These are phyloP conservation scores for Coregonus ussuriensis DNA, from an alignment of 2,797 vertebrate species.

Conservation along the genomic window DNA sequence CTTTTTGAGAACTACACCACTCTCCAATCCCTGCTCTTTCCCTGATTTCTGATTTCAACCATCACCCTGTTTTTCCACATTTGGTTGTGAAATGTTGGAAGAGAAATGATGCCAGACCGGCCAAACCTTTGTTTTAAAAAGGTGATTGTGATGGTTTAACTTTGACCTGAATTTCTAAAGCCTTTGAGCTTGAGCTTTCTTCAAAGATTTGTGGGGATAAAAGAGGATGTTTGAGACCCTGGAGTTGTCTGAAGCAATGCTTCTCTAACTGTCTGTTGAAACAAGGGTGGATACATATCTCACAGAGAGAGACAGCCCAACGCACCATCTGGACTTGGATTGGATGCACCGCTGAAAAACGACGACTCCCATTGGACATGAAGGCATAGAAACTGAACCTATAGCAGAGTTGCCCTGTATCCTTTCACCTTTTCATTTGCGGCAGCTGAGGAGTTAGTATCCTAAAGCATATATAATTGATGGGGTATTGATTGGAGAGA, in stretches of 20 bases:
- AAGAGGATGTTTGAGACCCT: not conserved
- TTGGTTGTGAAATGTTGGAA: not conserved
- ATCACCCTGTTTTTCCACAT: not conserved
- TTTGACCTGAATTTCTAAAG: not conserved
- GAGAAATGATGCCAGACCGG: constrained; percentile 1
- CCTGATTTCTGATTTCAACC: not conserved
- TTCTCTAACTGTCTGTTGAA: not conserved
- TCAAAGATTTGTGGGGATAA: not conserved
- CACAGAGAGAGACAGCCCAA: not conserved
- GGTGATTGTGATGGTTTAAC: constrained; percentile 6
- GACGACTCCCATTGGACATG: not conserved
- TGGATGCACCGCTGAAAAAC: not conserved
- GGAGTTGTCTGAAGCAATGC: not conserved
- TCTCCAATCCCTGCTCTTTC: not conserved
- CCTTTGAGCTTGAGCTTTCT: not conserved
- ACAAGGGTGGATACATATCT: not conserved
- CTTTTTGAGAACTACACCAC: not conserved
- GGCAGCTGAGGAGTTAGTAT: not conserved
- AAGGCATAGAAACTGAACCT: not conserved
- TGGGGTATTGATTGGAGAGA: not conserved
- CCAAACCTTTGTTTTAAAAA: constrained; percentile 29
- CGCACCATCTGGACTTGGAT: not conserved
- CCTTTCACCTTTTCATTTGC: not conserved
- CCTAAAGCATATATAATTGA: not conserved
- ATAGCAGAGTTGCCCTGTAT: not conserved